These are phyloP conservation scores for Entomyzon cyanotis DNA, from an alignment of 2,113 vertebrate genomes.

Conservation along the genomic window DNA sequence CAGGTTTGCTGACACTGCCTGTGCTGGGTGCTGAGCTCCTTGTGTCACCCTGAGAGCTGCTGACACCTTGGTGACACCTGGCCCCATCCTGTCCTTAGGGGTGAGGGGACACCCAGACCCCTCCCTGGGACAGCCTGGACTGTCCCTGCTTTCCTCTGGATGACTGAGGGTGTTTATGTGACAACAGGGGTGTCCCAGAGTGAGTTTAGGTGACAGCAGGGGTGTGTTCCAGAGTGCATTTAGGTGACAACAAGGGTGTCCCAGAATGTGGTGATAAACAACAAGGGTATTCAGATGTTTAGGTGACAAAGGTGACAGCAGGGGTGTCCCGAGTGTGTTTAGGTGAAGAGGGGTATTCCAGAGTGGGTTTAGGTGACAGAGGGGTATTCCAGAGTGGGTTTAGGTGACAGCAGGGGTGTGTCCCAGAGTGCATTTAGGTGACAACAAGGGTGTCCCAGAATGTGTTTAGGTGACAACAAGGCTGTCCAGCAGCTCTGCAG, in stretches of 20 bases:
- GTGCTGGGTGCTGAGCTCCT: background rate
- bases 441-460: background rate
- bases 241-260: background rate
- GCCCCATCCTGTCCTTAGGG: background rate
- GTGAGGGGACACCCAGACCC: background rate
- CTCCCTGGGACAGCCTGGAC: background rate
- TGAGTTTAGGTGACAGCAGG: no score
- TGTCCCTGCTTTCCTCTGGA: background rate
- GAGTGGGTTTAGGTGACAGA: no score
- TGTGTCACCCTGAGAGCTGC: background rate
- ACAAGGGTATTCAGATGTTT: background rate
- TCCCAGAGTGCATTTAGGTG: background rate
- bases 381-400: background rate
- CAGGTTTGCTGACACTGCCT: background rate
- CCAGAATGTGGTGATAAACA: background rate
- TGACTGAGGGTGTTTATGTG: fast-evolving
- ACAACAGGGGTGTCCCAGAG: background rate
- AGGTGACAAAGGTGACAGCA: fast-evolving
- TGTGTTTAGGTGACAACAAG: no score
- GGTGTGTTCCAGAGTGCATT: background rate
- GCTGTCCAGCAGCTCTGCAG: background rate
- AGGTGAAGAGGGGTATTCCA: no score
- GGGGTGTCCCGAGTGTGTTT: no score
- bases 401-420: background rate
- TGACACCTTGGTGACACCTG: background rate